phyloP scores from a whole-genome alignment of 2,888 invertebrate genomes.

The Drosophila pseudotakahashii region DNA sequence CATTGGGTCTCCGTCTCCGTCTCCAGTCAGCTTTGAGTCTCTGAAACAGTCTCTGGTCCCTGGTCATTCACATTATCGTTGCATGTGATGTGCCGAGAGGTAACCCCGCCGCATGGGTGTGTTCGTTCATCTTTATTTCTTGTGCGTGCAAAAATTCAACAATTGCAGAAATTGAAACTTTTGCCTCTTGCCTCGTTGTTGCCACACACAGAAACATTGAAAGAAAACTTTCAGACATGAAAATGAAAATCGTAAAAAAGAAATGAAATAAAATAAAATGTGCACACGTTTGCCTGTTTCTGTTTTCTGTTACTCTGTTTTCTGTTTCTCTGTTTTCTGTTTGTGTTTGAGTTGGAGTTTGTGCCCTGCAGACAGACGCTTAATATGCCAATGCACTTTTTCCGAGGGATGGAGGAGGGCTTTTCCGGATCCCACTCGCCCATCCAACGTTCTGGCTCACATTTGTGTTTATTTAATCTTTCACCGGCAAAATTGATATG shows the following conservation, averaged over 20 bases:
- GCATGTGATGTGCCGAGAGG: slow-evolving; percentile 44
- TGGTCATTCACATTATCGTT: slow-evolving; percentile 72
- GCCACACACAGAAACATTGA: slow-evolving; percentile 33
- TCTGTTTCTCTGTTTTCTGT: slow-evolving; percentile 21
- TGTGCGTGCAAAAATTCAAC: slow-evolving; percentile 75
- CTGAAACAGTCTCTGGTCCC: slow-evolving; percentile 26
- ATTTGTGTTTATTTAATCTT: slow-evolving; percentile 37
- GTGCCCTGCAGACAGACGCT: slow-evolving; percentile 47
- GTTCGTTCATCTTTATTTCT: slow-evolving; percentile 64
- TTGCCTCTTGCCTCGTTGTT: slow-evolving; percentile 52
- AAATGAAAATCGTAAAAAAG: slow-evolving; percentile 49
- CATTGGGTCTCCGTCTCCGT: slow-evolving; percentile 14
- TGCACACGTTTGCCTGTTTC: slow-evolving; percentile 58
- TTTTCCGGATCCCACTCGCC: background rate
- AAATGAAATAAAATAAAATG: slow-evolving; percentile 64
- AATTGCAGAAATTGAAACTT: slow-evolving; percentile 76
- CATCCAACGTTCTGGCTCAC: slow-evolving; percentile 1
- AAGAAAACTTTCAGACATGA: slow-evolving; percentile 50
- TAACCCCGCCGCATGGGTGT: slow-evolving; percentile 27
- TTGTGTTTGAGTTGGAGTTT: slow-evolving; percentile 21
- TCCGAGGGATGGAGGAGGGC: background rate
- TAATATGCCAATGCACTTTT: slow-evolving; percentile 69
- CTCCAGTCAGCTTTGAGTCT: slow-evolving; percentile 13
- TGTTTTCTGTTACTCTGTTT: slow-evolving; percentile 12
- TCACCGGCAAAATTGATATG: slow-evolving; percentile 36